Evolutionary conservation across 37 sponge, comb jelly and placozoan genomes (phyloP), one percentile per base, ranked within the genome.

Genomic region (Amphimedon queenslandica): DNA sequence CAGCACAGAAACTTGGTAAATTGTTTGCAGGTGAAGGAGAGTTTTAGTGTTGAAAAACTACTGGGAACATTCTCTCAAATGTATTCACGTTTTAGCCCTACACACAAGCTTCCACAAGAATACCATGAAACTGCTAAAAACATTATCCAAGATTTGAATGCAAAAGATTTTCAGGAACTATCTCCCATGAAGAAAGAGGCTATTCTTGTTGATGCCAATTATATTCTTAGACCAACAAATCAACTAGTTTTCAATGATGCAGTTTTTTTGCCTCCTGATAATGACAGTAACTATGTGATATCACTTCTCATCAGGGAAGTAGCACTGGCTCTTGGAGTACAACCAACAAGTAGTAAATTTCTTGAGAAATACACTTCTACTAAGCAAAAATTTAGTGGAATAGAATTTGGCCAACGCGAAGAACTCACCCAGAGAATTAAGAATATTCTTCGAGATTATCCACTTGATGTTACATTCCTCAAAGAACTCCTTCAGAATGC

Each of bases 401-500:
- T 18, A 18, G 38, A 2, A 8, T 82, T 84, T 75, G 94, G 94
- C 30, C 94, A 93, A 67, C 51, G 33, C 51, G 94, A 93, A 43
- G 57, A 81, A 18, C 63, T 93, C 0, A 88, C 94, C 25, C 58
- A 75, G 13, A 72, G 94, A 42, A 75, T 93, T 34, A 63, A 81
- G 34, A 82, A 82, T 57, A 90, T 93, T 23, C 10, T 90, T 33
- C 63, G 58, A 39, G 94, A 76, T 24, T 77, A 77, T 25, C 78
- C 78, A 23, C 55, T 67, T 24, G 78, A 77, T 55, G 41, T 55
- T 23, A 77, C 78, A 0, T 36, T 77, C n/a, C 40, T 77, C 35
- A 77, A 77, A 40, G 82, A 81, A 37, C 74, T 81, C 18, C 35
- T 91, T 34, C 92, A 91, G 72, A 90, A 90, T 70, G 86, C 91